Evolutionary conservation across 2,797 vertebrate species (phyloP), one percentile per base, ranked within the genome.

Genomic region (Xenops minutus): DNA sequence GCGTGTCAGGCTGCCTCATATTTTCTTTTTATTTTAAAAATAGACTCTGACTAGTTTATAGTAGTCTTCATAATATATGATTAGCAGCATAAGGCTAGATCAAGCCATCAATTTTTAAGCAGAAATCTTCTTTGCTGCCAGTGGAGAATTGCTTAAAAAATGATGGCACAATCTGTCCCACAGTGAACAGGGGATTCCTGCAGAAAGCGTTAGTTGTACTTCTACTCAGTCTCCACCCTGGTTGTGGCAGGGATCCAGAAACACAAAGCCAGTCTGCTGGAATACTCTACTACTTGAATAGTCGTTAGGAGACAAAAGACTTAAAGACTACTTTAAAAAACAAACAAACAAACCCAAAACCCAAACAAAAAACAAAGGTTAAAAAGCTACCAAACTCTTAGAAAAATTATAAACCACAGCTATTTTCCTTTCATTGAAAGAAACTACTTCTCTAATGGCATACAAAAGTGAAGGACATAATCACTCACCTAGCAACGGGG

Each of bases 21-120:
- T 36, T 86, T 92, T 82, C 17, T 68, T 90, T 77, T 74, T 24
- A 49, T 52, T 96, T 85, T 58, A 46, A 87, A 95, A 88, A 48
- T 32, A 76, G 55, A 82, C 61, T 67, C 74, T 69, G 41, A 51
- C 75, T 89, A 41, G 14, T 12, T 74, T 94, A 23, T 49, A 68
- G 39, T 78, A 81, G 54, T 67, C 46, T 85, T 87, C 84, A 73
- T 87, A 87, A 56, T 92, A 48, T 29, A 82, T 87, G 89, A 87
- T 91, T 64, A 93, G 61, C 67, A 94, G 77, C 71, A 92, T 77
- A 95, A 90, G 43, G 80, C 66, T 66, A 71, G 37, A 88, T 74
- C 76, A 82, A 93, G 83, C 63, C 58, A 92, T 96, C 83, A 86
- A 74, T 96, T 95, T 97, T 96, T 96, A 92, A 97, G 80, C 52